Percentiles rank a stretch among this genome's conserved stretches.
Conservation (phyloP, 2,888 invertebrate genomes). For the Octodonta nipae region DNA sequence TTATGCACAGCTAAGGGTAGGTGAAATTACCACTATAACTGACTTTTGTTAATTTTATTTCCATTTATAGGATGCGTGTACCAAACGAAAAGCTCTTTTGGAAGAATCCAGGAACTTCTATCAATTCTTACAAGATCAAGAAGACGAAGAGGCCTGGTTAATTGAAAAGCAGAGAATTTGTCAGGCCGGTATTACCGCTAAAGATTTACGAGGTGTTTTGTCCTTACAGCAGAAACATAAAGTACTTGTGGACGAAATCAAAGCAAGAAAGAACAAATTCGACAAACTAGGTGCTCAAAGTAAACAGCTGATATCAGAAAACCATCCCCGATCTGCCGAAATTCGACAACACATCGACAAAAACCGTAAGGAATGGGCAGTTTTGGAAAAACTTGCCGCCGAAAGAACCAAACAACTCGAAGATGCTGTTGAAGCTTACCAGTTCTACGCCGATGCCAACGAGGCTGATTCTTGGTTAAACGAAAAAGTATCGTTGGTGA, state of each 20-base stretch:
- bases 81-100: slow-evolving; percentile 65
- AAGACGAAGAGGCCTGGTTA: slow-evolving; percentile 95
- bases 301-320: slow-evolving; percentile 56
- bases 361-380: slow-evolving; percentile 74
- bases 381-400: slow-evolving; percentile 71
- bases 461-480: slow-evolving; percentile 96
- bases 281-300: slow-evolving; percentile 52
- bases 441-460: slow-evolving; percentile 94
- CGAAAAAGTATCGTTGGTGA: slow-evolving; percentile 84
- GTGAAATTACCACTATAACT: slow-evolving; percentile 11
- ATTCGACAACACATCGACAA: slow-evolving; percentile 68
- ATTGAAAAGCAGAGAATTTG: slow-evolving; percentile 89
- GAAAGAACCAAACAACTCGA: slow-evolving; percentile 61
- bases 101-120: slow-evolving; percentile 89
- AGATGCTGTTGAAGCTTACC: slow-evolving; percentile 85
- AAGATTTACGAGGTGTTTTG: slow-evolving; percentile 80
- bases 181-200: slow-evolving; percentile 82
- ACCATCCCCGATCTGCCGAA: slow-evolving; percentile 69
- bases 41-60: neutral
- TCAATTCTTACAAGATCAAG: slow-evolving; percentile 91
- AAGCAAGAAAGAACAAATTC: slow-evolving; percentile 57
- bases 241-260: slow-evolving; percentile 76
- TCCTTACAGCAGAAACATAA: slow-evolving; percentile 89
- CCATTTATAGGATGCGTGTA: slow-evolving; percentile 49
- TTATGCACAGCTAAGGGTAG: slow-evolving; percentile 50